These are phyloP conservation scores for Silurus meridionalis DNA, from an alignment of 2,113 vertebrate genomes.

Conservation along the genomic window DNA sequence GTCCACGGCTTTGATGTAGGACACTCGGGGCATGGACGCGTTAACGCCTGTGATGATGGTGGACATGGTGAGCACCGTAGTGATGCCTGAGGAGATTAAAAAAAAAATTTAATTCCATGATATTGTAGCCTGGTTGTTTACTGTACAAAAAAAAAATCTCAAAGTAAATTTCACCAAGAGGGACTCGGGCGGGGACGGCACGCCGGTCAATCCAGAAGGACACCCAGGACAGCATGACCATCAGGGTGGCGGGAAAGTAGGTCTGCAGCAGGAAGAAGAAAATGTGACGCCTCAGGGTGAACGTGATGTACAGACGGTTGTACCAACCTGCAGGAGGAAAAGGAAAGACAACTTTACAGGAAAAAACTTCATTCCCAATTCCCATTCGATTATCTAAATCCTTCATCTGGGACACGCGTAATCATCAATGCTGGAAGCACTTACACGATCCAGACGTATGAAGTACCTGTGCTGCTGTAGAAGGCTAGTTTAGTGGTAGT, in stretches of 20 bases:
- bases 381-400: too few species aligned
- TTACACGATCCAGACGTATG: background rate
- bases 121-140: background rate
- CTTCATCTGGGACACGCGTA: too few species aligned
- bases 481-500: constrained; percentile 89
- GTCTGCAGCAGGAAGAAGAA: constrained; percentile 89
- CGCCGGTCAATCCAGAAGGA: constrained; percentile 87
- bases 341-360: background rate
- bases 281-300: constrained; percentile 82
- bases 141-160: background rate
- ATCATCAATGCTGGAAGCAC: too few species aligned
- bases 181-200: constrained; percentile 83
- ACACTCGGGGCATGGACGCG: constrained; percentile 90
- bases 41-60: constrained; percentile 87
- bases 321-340: constrained; percentile 78
- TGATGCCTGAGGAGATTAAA: constrained; percentile 66
- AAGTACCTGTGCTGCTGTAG: constrained; percentile 91
- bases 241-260: constrained; percentile 83
- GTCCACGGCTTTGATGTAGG: constrained; percentile 93
- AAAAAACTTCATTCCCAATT: background rate
- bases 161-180: constrained; percentile 73
- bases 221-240: constrained; percentile 89
- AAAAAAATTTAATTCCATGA: background rate
- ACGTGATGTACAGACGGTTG: constrained; percentile 85
- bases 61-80: constrained; percentile 75